phyloP scores from a whole-genome alignment of 2,797 vertebrate genomes.

The Micropoecilia bifurca region DNA sequence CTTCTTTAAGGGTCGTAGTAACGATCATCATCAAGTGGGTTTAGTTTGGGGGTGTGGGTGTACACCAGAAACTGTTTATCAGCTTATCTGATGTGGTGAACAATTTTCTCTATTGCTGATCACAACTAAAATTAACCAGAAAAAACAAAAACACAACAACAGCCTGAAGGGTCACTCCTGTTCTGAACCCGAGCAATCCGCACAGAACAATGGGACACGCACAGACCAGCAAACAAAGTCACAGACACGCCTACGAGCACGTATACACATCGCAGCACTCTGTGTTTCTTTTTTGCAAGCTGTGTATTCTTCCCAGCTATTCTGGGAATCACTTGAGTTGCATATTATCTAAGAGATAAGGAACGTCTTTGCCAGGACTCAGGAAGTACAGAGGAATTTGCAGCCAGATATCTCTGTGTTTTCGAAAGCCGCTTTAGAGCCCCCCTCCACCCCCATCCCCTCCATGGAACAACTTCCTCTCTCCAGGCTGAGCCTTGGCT shows the following conservation, averaged over 20 bases:
- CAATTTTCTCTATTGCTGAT: slow-evolving; percentile 60
- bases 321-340: slow-evolving; percentile 81
- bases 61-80: slow-evolving; percentile 42
- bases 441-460: slow-evolving; percentile 28
- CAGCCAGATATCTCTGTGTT: slow-evolving; percentile 81
- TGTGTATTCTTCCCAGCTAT: slow-evolving; percentile 75
- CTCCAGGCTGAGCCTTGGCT: slow-evolving; percentile 77
- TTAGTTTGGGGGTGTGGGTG: background rate
- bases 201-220: slow-evolving; percentile 52
- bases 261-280: slow-evolving; percentile 10
- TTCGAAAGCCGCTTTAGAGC: slow-evolving; percentile 71
- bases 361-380: slow-evolving; percentile 75
- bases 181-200: slow-evolving; percentile 24
- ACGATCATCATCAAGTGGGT: background rate
- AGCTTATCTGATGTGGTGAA: slow-evolving; percentile 53
- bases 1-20: slow-evolving; percentile 2
- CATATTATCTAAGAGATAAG: slow-evolving; percentile 84
- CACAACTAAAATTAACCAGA: slow-evolving; percentile 47
- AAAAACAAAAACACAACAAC: slow-evolving; percentile 30
- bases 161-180: slow-evolving; percentile 42
- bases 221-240: slow-evolving; percentile 23
- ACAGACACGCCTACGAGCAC: slow-evolving; percentile 10
- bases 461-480: slow-evolving; percentile 76
- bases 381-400: slow-evolving; percentile 85
- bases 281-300: slow-evolving; percentile 63